A percentile compares a stretch with the other conserved stretches of the same genome.
phyloP scores from a whole-genome alignment of 64 coral and sea anemone species.

The Pocillopora damicornis region DNA sequence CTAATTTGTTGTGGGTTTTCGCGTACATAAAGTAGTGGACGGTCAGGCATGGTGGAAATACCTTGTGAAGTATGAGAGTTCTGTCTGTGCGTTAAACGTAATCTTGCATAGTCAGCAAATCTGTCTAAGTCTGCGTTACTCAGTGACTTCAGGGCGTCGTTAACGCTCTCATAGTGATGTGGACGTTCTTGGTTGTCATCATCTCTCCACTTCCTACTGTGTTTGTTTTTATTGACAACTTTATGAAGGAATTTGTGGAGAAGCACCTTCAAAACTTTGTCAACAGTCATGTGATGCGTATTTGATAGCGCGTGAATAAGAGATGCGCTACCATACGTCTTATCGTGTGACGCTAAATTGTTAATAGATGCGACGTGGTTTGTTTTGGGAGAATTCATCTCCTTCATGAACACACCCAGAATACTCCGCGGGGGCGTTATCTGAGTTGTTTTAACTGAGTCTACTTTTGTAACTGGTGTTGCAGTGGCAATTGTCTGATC shows the following conservation, averaged over 20 bases:
- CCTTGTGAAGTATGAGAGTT: neutral
- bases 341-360: neutral
- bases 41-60: neutral
- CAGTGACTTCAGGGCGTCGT: neutral
- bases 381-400: neutral
- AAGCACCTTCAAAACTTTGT: neutral
- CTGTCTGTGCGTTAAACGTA: conserved; percentile 12
- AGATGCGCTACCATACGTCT: neutral
- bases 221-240: neutral
- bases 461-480: neutral
- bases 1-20: neutral
- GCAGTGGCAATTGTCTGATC: neutral
- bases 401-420: neutral
- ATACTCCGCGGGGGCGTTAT: neutral
- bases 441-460: neutral
- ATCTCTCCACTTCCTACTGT: neutral
- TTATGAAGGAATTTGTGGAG: neutral
- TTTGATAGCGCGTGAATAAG: neutral
- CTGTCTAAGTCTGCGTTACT: conserved; percentile 9
- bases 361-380: neutral
- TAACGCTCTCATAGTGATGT: conserved; percentile 2
- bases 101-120: neutral
- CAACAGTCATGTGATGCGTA: neutral
- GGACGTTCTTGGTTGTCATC: neutral
- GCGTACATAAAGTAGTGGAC: neutral